Base-by-base conservation (phyloP, 1,140 invertebrate species). In the Anastrepha obliqua region DNA sequence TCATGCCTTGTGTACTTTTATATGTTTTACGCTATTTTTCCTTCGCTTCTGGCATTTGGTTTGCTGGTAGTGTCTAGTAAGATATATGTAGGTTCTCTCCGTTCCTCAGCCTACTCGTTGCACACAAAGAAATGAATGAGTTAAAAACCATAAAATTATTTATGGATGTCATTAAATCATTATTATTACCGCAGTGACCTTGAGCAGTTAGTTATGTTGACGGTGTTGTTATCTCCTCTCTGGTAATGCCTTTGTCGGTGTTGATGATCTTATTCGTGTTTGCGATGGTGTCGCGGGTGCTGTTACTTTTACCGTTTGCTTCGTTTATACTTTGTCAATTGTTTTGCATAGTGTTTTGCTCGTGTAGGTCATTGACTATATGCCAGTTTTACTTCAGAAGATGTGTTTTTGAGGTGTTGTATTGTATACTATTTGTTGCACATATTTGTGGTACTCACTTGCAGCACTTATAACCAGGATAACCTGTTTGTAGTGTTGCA, bases 111-210 rank as follows among this genome's bases (percentile, higher is more conserved):
- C 47, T 55, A 81, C 11, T 51, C 7, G 17, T 47, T 55, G 17
- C 11, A 55, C 74, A 55, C 74, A 55, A 81, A 55, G 47, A 86
- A 70, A 58, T 29, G 88, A 88, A 51, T 70, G 87, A 90, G 89
- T 89, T 89, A 67, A 89, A 90, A 89, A 88, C 87, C 91, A 92
- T 92, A 90, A 92, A 92, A 89, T 90, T 92, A 90, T 92, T 91
- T 92, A 92, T 81, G 91, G 91, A 89, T 88, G 85, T 90, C 89
- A 92, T 92, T 92, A 92, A 92, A 92, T 92, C 91, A 92, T 92
- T 90, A 92, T 91, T 91, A 92, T 92, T 91, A 90, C 91, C 88
- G 87, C 62, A 87, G 62, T 90, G 91, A 92, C 91, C 91, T 92
- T 92, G 91, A 81, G 20, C 55, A 55, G 74, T 81, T 81, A 74